Base-by-base conservation (phyloP, 1,140 invertebrate species). In the Pemphigus obesinymphae region DNA sequence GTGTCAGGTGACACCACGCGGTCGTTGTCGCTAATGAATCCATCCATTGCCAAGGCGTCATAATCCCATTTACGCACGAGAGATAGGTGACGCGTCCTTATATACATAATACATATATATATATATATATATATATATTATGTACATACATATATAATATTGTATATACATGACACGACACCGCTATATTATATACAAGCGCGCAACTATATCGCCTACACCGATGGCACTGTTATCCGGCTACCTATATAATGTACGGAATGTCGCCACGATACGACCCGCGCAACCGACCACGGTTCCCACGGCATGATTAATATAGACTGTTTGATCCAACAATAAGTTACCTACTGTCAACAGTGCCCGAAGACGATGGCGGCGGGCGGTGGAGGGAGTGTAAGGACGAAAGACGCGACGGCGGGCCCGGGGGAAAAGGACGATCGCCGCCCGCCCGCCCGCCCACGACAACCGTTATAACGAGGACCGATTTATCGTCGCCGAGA, bases 241-340 rank as follows among this genome's bases (percentile, higher is more conserved):
- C 43, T 13, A 11, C 43, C 4, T 45, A 8, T n/a, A 68, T 40
- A 29, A 48, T 45, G 26, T 48, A 72, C 73, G 50, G 73, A n/a
- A n/a, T 45, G 43, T 45, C 31, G 11, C 50, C n/a, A 13, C 23
- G 66, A 43, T 23, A 15, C 37, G 20, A 20, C 61, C 29, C 61
- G 40, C 43, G 45, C 70, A 31, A 50, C 23, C 53, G 76, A 80
- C 76, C 76, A 37, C 76, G 53, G 37, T 80, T 80, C 76, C 76
- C 76, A 80, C 76, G 55, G 55, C 55, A 80, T 80, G 76, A 80
- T 80, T 80, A 80, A 80, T 80, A 55, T 80, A 80, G 76, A 80
- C 76, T 80, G 76, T 80, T 80, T 80, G 76, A 80, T 80, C 76
- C 76, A 80, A 80, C 76, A 80, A 80, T 80, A 80, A 80, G 76